Base-by-base conservation (phyloP, 1,140 invertebrate genomes). In the Agrypnia vestita region DNA sequence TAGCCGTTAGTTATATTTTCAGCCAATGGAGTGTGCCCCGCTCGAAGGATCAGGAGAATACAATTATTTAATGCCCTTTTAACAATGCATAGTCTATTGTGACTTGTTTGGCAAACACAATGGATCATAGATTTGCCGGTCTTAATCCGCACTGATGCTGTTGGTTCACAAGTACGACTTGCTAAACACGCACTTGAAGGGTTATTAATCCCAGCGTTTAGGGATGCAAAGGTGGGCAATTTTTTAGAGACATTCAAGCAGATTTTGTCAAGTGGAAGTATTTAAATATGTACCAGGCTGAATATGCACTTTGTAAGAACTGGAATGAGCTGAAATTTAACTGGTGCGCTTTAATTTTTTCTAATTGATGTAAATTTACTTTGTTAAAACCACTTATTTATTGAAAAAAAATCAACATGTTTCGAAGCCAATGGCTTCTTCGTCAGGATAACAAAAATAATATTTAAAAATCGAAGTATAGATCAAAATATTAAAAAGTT, bases 251-350 rank as follows among this genome's bases (percentile, higher is more conserved):
- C 4, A 47, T 17, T 71, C 15, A 17, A 3, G 6, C 25, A 35
- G 61, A 71, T 71, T 17, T 47, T 71, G 43, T 71, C 43, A 71
- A 71, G 67, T 71, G 67, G 67, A 71, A 71, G 47, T n/a, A 7
- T 69, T 51, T 51, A 51, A 13, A 35, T 35, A 35, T 35, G 6
- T 35, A 6, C 6, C 1, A 3, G 25, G 25, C 25, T 35, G 25
- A 35, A 35, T 35, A 35, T 6, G 6, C 25, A 35, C 25, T 35
- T 35, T 6, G 6, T 35, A 35, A 35, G 25, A 35, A 35, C 25
- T 35, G 6, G 6, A 35, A 1, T 35, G 25, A 35, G 25, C 1
- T 35, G 25, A 35, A 35, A 35, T 35, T n/a, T n/a, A n/a, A n/a
- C n/a, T n/a, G n/a, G n/a, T n/a, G n/a, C n/a, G n/a, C n/a, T n/a